These are phyloP conservation scores for Bombus haemorrhoidalis DNA, from an alignment of 1,140 invertebrate genomes.

Conservation along the genomic window DNA sequence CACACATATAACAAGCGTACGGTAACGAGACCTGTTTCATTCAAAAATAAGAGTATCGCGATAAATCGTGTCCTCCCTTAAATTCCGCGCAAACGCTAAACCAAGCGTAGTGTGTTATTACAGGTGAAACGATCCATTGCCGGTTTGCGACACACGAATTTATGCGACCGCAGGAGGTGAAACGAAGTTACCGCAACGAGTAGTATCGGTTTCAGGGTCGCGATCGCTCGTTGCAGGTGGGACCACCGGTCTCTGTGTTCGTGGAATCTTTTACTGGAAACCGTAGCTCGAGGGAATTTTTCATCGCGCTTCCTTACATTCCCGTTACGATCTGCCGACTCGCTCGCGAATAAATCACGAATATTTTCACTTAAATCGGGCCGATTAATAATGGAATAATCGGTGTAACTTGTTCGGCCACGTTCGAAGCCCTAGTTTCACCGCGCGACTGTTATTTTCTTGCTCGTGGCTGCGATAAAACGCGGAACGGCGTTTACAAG, in stretches of 20 bases:
- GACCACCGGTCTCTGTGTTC: conserved; percentile 8
- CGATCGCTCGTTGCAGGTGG: conserved; percentile 27
- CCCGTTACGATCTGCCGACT: background rate
- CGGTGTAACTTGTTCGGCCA: background rate
- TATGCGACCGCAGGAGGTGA: conserved; percentile 41
- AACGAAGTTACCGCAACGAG: conserved; percentile 47
- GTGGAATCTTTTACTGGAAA: conserved; percentile 17
- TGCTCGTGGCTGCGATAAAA: background rate
- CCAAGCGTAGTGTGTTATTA: conserved; percentile 27
- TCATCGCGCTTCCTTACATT: background rate
- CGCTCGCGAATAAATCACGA: background rate
- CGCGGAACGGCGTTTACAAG: background rate
- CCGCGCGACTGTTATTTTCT: background rate
- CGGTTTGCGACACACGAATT: conserved; percentile 44
- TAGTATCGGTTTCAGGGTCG: conserved; percentile 50
- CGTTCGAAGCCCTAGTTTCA: background rate
- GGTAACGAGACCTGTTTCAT: background rate
- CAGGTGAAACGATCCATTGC: conserved; percentile 34
- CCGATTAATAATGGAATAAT: conserved; percentile 20
- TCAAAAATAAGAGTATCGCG: background rate
- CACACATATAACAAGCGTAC: background rate
- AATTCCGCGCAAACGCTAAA: conserved; percentile 10
- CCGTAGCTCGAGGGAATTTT: background rate
- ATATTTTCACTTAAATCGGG: background rate
- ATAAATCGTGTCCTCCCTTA: conserved; percentile 28